Evolutionary conservation across 2,888 invertebrate species (phyloP).

Genomic region (Erebia ligea): DNA sequence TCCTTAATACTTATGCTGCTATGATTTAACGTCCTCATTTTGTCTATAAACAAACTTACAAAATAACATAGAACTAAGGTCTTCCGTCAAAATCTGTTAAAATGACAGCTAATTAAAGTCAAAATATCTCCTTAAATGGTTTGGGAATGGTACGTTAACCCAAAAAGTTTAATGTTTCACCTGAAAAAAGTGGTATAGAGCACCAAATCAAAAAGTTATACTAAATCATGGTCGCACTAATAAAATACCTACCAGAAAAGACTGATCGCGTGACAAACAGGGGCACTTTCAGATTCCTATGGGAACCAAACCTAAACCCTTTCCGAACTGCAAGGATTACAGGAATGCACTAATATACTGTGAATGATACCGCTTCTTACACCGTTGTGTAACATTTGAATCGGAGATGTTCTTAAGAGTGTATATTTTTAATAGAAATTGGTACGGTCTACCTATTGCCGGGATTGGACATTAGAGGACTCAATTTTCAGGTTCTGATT

Average conservation of each 20-base stretch:
- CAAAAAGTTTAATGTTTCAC: no score
- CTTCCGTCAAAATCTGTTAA: no score
- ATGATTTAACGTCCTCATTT: no score
- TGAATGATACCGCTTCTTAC: conserved; percentile 42
- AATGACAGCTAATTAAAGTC: no score
- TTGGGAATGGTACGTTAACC: no score
- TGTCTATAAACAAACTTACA: no score
- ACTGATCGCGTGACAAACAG: conserved; percentile 62
- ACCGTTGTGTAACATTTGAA: conserved; percentile 32
- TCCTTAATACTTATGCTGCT: no score
- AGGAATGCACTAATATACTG: conserved; percentile 60
- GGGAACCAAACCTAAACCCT: conserved; percentile 55
- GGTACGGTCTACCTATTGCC: no score
- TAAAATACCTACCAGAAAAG: conserved; percentile 55
- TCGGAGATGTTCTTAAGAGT: neutral
- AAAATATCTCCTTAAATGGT: no score
- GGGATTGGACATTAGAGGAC: no score
- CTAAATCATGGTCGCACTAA: conserved; percentile 46
- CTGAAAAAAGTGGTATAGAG: neutral
- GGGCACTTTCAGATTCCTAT: conserved; percentile 59
- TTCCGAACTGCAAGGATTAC: conserved; percentile 54
- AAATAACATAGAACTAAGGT: no score
- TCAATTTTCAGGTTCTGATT: no score
- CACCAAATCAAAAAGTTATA: neutral
- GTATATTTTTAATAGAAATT: neutral